Base-by-base conservation (phyloP, 1,140 invertebrate genomes). In the Platorchestia sp. region DNA sequence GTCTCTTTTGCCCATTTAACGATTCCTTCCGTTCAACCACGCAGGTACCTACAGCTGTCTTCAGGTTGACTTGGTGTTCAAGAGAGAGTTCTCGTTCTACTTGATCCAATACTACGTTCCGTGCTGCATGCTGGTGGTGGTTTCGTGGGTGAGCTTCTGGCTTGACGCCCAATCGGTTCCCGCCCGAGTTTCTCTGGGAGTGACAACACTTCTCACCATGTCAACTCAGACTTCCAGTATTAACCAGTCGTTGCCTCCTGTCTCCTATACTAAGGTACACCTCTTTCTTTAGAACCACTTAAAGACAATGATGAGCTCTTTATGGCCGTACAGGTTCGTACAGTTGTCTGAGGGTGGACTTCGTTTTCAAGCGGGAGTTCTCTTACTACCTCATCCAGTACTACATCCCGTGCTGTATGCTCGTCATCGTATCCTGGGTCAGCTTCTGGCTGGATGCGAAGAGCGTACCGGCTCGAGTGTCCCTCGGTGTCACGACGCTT, bases 381-480 rank as follows among this genome's bases (percentile, higher is more conserved):
- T 99, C 98, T 97, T 99, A 99, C 98, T 99, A 99, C 98, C 98
- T 99, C 96, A 99, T 99, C 97, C 99, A 99, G 96, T 99, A 99
- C 97, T 99, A 99, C 98, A 99, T 99, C 97, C 99, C 99, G 59
- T 99, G 99, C 98, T 99, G 99, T 97, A 99, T 98, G 97, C 96
- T 97, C 95, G 97, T 98, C 96, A 99, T 99, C 97, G 99, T 99
- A 95, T 99, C 99, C 59, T 99, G 99, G 99, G 99, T 97, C 36
- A 97, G 97, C 89, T 97, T 99, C 97, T 99, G 99, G 99, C 97
- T 99, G 96, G 99, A 99, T 98, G 99, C 99, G 98, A 99, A 99
- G 97, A 99, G 99, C 95, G 99, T 99, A 95, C 99, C 99, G 89
- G 99, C 99, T 90, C 97, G 99, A 96, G 99, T 99, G 40, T 99